Evolutionary conservation across 2,797 vertebrate genomes (phyloP), one percentile per base, ranked within the genome.

Genomic region (Malacoctenus gilli): DNA sequence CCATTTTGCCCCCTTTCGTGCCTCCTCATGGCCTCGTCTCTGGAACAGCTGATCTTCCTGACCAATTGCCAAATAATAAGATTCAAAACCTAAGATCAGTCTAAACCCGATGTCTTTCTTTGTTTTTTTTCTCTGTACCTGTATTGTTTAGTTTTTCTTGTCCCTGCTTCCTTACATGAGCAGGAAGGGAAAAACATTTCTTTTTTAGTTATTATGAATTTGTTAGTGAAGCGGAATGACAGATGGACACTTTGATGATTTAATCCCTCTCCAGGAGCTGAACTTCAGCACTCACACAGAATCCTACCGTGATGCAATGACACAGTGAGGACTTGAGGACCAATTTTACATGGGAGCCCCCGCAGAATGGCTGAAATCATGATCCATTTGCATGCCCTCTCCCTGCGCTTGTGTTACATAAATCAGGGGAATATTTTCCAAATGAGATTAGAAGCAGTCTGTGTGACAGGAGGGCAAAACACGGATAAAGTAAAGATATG

Each of bases 401-500:
- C n/a, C 39, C 46, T 23, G 44, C 19, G 43, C 31, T 13, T 44
- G 30, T 50, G 15, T 43, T 34, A 66, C 43, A 58, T 54, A 49
- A 68, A 50, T 66, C 34, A 31, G 21, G 5, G 6, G 59, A 64
- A 76, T 80, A 72, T 59, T 75, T 82, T 76, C 64, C 66, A 77
- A 72, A 62, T 68, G 47, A 78, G 21, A 70, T 66, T 49, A 77
- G 63, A 61, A 13, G 28, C 12, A 38, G 52, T 47, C 40, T n/a
- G 20, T 43, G 14, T 21, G 46, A 23, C 48, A 42, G 34, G 49
- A 53, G 31, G 35, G 62, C 49, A 53, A 65, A 58, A 48, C 72
- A 50, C 57, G 61, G 75, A 68, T 59, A 66, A 66, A 64, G 39
- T 49, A 63, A 57, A 73, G 62, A 77, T 83, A 83, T 85, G 78